phyloP scores from a whole-genome alignment of 2,113 vertebrate species.

The Mugil cephalus region DNA sequence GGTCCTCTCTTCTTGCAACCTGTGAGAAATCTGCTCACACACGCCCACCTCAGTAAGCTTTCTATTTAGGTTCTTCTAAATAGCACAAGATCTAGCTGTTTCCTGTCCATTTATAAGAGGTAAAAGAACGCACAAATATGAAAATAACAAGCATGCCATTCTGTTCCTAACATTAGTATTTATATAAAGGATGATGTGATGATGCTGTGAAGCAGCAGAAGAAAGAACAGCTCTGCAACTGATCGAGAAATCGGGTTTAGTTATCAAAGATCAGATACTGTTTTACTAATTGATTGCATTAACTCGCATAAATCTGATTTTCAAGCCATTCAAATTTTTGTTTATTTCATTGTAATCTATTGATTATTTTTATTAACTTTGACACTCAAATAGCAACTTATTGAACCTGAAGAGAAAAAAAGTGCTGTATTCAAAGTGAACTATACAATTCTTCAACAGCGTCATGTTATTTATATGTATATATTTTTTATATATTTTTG shows the following conservation, averaged over 20 bases:
- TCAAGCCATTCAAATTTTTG: not conserved
- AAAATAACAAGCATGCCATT: constrained; percentile 23
- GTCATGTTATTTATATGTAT: not conserved
- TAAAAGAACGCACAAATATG: constrained; percentile 15
- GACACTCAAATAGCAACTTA: too few species aligned
- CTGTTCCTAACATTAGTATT: constrained; percentile 22
- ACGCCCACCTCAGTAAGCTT: constrained; percentile 40
- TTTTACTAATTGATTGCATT: constrained; percentile 18
- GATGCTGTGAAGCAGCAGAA: constrained; percentile 23
- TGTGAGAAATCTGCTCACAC: constrained; percentile 47
- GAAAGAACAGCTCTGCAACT: constrained; percentile 12
- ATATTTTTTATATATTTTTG: not conserved
- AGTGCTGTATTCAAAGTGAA: too few species aligned
- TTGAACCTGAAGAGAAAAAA: too few species aligned
- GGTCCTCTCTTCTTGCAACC: constrained; percentile 27
- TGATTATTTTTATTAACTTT: too few species aligned
- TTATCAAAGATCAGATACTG: constrained; percentile 9
- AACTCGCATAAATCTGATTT: too few species aligned
- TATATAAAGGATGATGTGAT: not conserved
- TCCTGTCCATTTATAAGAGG: constrained; percentile 42
- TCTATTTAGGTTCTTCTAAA: constrained; percentile 51
- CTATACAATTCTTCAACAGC: not conserved
- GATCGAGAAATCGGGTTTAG: constrained; percentile 18
- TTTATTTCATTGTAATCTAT: too few species aligned
- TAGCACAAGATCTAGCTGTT: constrained; percentile 22